These are phyloP conservation scores for Pyrgus malvae DNA, from an alignment of 2,888 invertebrate species.

Conservation along the genomic window DNA sequence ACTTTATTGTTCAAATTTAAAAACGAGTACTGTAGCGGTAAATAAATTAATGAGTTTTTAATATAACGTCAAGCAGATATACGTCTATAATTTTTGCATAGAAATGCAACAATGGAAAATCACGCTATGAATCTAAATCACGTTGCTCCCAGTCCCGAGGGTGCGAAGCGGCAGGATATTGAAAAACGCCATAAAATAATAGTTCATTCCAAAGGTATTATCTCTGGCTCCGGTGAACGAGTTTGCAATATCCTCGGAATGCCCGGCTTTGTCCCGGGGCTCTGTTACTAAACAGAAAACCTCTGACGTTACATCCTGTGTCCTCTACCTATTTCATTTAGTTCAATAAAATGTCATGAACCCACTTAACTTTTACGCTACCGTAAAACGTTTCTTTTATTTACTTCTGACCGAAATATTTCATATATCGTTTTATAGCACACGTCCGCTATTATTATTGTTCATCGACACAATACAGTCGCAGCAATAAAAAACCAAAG, in stretches of 20 bases:
- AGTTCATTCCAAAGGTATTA: constrained; percentile 45
- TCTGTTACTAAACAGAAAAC: not conserved
- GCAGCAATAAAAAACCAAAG: no score
- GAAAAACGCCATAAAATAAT: constrained; percentile 45
- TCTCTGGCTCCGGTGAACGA: constrained; percentile 47
- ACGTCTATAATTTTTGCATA: not conserved
- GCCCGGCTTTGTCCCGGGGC: constrained; percentile 27
- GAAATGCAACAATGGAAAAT: not conserved
- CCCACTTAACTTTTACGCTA: not conserved
- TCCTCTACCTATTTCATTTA: not conserved
- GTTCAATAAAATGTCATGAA: not conserved
- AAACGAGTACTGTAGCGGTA: no score
- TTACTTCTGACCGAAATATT: no score
- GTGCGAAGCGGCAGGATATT: constrained; percentile 37
- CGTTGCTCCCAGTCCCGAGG: constrained; percentile 8
- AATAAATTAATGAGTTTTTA: not conserved
- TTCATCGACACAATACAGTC: no score
- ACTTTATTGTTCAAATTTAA: not conserved
- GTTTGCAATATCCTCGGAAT: constrained; percentile 49
- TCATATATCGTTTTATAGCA: no score
- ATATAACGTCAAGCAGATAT: not conserved
- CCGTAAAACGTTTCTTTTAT: not conserved
- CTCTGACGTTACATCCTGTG: not conserved
- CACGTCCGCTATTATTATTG: no score
- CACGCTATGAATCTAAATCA: not conserved